Percentiles rank a stretch among this genome's conserved stretches.
Evolutionary conservation across 1,140 invertebrate species (phyloP).

Genomic region (Penaeus indicus): DNA sequence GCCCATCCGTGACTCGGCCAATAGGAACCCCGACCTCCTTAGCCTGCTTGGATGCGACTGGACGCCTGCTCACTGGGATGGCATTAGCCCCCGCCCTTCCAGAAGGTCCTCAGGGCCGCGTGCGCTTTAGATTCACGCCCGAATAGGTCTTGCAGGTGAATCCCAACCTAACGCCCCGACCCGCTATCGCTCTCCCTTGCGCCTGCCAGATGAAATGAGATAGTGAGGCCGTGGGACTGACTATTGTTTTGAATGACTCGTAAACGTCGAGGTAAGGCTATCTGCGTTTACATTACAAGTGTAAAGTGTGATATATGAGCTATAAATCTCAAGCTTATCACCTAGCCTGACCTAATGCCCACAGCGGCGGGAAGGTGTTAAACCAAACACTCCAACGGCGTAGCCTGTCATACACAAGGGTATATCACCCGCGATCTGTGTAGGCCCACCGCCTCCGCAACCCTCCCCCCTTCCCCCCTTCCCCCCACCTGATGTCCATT

Average conservation of each 20-base stretch:
- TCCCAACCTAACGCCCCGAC: not conserved
- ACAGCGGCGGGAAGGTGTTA: slow-evolving; percentile 51
- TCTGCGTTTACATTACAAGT: slow-evolving; percentile 63
- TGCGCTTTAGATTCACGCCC: too few relatives aligned
- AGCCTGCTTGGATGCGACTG: slow-evolving; percentile 5
- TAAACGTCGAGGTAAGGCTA: slow-evolving; percentile 53
- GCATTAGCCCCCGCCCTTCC: not conserved
- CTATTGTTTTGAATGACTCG: slow-evolving; percentile 64
- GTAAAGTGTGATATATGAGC: slow-evolving; percentile 62
- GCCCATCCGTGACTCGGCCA: not conserved
- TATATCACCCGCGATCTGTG: too few relatives aligned
- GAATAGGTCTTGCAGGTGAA: too few relatives aligned
- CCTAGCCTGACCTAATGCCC: slow-evolving; percentile 58
- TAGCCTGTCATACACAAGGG: too few relatives aligned
- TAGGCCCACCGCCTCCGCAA: too few relatives aligned
- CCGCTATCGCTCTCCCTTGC: not conserved
- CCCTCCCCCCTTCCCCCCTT: too few relatives aligned
- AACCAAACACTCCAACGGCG: slow-evolving; percentile 18
- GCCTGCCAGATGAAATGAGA: slow-evolving; percentile 48
- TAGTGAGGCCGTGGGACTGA: slow-evolving; percentile 38
- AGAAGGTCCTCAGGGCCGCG: not conserved
- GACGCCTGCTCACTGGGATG: not conserved
- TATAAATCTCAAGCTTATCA: slow-evolving; percentile 56
- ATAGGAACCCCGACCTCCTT: slow-evolving; percentile 1
- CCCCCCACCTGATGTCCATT: too few relatives aligned